Evolutionary conservation across 2,797 vertebrate genomes (phyloP).

Genomic region (Enoplosus armatus): DNA sequence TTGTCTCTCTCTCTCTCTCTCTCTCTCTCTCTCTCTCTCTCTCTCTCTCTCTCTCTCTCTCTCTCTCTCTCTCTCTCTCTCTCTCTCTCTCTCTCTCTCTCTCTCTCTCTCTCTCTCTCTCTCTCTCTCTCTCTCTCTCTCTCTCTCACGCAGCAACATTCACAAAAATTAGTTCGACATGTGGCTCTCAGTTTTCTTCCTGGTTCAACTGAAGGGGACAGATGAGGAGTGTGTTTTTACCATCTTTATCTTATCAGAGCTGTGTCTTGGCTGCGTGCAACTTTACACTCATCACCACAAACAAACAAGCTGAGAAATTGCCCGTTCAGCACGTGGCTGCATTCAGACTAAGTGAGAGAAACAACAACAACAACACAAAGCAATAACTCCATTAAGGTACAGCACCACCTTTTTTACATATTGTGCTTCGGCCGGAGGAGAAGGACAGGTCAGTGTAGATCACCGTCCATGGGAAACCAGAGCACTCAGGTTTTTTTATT

Average conservation of each 20-base stretch:
- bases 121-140: no score
- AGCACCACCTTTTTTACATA: neutral
- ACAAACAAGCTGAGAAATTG: constrained; percentile 23
- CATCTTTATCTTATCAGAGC: constrained; percentile 56
- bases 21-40: no score
- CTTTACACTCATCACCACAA: constrained; percentile 31
- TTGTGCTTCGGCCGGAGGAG: constrained; percentile 1
- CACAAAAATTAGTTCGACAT: neutral
- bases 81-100: no score
- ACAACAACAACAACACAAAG: no score
- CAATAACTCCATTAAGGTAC: no score
- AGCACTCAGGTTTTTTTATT: neutral
- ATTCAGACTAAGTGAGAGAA: constrained; percentile 26
- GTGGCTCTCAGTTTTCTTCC: constrained; percentile 40
- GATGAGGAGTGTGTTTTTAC: constrained; percentile 40
- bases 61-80: no score
- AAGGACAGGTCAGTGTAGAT: neutral
- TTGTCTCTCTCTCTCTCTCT: neutral
- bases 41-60: no score
- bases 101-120: no score
- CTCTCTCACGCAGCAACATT: neutral
- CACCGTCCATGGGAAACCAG: neutral
- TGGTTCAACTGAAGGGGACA: constrained; percentile 58
- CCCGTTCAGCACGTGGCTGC: neutral
- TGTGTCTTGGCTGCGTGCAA: constrained; percentile 20